Evolutionary conservation across 2,113 vertebrate genomes (phyloP).

Genomic region (Semicossyphus pulcher): DNA sequence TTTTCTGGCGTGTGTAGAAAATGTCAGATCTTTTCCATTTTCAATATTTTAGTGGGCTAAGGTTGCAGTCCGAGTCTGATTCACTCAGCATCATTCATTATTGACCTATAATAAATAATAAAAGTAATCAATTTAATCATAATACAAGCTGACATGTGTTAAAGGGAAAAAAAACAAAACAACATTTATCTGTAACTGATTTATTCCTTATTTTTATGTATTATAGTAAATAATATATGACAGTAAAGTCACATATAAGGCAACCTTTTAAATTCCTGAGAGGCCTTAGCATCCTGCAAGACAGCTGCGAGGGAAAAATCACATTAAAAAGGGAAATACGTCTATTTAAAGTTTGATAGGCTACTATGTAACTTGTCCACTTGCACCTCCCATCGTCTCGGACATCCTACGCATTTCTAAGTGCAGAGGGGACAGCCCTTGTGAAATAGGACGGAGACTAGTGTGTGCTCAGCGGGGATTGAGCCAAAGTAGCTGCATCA

Average conservation of each 20-base stretch:
- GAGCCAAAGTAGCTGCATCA: slow-evolving; percentile 55
- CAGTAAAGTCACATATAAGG: too few species aligned
- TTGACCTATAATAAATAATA: neutral
- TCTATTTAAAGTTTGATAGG: slow-evolving; percentile 58
- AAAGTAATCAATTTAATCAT: neutral
- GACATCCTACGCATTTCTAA: slow-evolving; percentile 53
- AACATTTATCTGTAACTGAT: too few species aligned
- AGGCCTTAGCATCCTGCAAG: neutral
- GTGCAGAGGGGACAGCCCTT: slow-evolving; percentile 41
- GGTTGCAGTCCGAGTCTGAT: slow-evolving; percentile 4
- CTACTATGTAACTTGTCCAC: slow-evolving; percentile 33
- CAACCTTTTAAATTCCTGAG: neutral
- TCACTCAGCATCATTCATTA: slow-evolving; percentile 4
- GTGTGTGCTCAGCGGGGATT: slow-evolving; percentile 14
- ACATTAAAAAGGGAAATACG: neutral
- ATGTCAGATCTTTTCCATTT: neutral
- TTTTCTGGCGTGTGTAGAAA: too few species aligned
- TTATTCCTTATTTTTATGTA: neutral
- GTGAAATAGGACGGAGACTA: slow-evolving; percentile 40
- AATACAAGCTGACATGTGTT: neutral
- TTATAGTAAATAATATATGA: neutral
- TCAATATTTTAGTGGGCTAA: neutral
- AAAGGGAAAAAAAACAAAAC: too few species aligned
- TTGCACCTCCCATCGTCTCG: slow-evolving; percentile 38
- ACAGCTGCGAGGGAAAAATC: neutral